Evolutionary conservation across 53 echinoderm and acorn worm species (phyloP), one percentile per base, ranked within the genome.

Genomic region (Temnopleurus reevesii): DNA sequence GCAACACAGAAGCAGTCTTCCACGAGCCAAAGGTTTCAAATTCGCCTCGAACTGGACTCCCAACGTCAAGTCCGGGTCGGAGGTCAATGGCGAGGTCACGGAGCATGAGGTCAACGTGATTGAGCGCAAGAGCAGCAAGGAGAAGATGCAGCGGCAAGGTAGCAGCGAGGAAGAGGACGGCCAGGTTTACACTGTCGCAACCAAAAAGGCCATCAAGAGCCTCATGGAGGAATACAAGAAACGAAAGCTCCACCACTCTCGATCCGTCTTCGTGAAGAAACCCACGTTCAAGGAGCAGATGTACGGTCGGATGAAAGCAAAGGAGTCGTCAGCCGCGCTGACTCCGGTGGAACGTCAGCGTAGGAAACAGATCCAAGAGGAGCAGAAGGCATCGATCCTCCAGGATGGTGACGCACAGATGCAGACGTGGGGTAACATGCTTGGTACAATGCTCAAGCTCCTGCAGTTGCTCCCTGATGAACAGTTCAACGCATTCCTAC

Each of bases 221-320:
- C 90, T 99, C 47, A 99, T 99, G 99, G 94, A 96, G 76, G 99
- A 99, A 92, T 99, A 99, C 92, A 99, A 99, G 90, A 95, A 91
- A 83, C 81, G 94, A 19, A 98, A 95, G 71, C 89, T 61, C 15
- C 95, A 95, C 64, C 95, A 94, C 90, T 95, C 95, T 7, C 86
- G 99, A 53, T 95, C 98, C 3, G 94, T 95, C 45, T 98, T 99
- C 29, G 99, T 99, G 60, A 99, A 96, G 86, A 99, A 95, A 89
- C 93, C 99, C 15, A 96, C 99, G 15, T 99, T 92, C 89, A 99
- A 99, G 80, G 99, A 99, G 89, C 91, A 92, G 92, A 99, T 94
- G 81, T 95, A 95, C 77, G 89, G 93, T 46, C 93, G 89, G 59
- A 38, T 94, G 64, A 86, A 95, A 59, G 81, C 92, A 30, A 89